phyloP scores from a whole-genome alignment of 2,888 invertebrate species.

The Quadroppia sp. region DNA sequence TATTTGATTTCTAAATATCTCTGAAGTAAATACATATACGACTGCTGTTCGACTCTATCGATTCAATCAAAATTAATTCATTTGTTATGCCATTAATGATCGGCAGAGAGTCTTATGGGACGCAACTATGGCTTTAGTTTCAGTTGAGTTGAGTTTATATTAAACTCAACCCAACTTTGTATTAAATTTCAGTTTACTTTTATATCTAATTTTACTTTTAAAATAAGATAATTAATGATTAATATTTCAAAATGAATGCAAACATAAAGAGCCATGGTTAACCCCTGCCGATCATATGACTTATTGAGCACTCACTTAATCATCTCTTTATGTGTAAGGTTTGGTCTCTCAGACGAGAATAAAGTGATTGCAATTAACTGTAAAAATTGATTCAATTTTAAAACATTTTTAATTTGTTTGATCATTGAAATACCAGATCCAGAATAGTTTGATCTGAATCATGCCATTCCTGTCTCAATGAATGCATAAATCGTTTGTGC shows the following conservation, averaged over 20 bases:
- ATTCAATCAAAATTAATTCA: neutral
- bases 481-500: conserved; percentile 75
- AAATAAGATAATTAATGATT: no score
- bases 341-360: conserved; percentile 75
- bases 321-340: conserved; percentile 76
- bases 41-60: conserved; percentile 27
- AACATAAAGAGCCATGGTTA: no score
- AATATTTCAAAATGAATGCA: no score
- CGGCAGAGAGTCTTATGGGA: no score
- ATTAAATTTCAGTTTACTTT: no score
- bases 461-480: conserved; percentile 80
- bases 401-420: conserved; percentile 50
- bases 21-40: conserved; percentile 47
- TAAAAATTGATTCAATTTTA: conserved; percentile 57
- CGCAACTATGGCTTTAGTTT: no score
- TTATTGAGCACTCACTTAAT: conserved; percentile 56
- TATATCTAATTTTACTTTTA: no score
- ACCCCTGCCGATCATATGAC: neutral
- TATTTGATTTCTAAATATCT: conserved; percentile 47
- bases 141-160: no score
- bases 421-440: conserved; percentile 13
- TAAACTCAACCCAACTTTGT: no score
- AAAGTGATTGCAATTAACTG: conserved; percentile 85
- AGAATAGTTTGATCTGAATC: conserved; percentile 75
- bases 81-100: no score